A percentile compares a stretch with the other conserved stretches of the same genome.
Evolutionary conservation across 2,888 invertebrate genomes (phyloP).

Genomic region (Oxycera nigricornis): DNA sequence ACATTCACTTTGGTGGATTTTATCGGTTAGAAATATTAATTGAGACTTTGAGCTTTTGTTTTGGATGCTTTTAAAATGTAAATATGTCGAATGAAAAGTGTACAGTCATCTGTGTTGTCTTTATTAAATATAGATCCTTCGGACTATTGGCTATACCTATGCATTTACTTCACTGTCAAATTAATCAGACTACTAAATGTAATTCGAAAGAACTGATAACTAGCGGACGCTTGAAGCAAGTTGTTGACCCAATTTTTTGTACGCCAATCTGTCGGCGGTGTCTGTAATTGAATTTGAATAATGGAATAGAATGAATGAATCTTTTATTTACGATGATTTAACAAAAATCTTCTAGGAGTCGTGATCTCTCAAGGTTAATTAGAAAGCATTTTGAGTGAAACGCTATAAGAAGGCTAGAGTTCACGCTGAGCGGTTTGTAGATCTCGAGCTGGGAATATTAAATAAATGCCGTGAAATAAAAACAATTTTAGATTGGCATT

Average conservation of each 20-base stretch:
- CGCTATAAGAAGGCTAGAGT: not conserved
- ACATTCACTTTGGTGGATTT: too few relatives aligned
- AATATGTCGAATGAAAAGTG: not conserved
- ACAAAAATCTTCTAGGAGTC: not conserved
- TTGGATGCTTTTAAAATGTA: not conserved
- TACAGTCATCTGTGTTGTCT: too few relatives aligned
- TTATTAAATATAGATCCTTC: too few relatives aligned
- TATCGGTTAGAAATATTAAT: too few relatives aligned
- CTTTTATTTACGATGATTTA: constrained; percentile 32
- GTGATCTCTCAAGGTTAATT: constrained; percentile 22
- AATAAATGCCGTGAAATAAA: not conserved
- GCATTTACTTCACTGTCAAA: not conserved
- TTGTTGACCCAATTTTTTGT: constrained; percentile 23
- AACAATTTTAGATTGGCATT: not conserved
- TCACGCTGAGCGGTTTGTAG: not conserved
- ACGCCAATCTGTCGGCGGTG: constrained; percentile 6
- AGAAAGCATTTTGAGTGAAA: not conserved
- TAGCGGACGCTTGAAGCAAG: not conserved
- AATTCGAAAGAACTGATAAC: not conserved
- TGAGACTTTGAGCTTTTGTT: too few relatives aligned
- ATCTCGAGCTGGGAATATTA: not conserved
- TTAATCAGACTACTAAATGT: not conserved
- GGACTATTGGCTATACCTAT: too few relatives aligned
- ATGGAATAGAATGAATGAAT: constrained; percentile 15
- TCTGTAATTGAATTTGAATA: constrained; percentile 30